Evolutionary conservation across 2,888 invertebrate genomes (phyloP).

Genomic region (Apamea crenata): DNA sequence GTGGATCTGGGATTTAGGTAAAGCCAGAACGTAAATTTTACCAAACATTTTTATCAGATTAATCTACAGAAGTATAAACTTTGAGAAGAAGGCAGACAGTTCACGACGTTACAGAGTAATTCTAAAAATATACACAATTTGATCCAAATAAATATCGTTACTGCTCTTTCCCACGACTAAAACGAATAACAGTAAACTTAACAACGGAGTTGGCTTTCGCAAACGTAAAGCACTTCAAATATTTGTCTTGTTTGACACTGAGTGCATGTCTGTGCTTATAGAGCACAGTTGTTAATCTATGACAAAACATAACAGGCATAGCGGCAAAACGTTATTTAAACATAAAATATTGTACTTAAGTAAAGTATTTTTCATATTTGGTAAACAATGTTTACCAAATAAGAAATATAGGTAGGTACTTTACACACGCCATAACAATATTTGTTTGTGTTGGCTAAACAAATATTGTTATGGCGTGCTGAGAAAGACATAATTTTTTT

Average conservation of each 20-base stretch:
- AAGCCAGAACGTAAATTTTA: not conserved
- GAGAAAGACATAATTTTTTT: not conserved
- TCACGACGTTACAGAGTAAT: not conserved
- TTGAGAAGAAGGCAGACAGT: not conserved
- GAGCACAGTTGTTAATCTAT: not conserved
- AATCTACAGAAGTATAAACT: not conserved
- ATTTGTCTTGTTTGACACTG: slow-evolving; percentile 21
- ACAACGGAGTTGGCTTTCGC: slow-evolving; percentile 23
- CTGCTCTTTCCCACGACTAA: slow-evolving; percentile 17
- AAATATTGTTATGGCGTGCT: not conserved
- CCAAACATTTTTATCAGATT: not conserved
- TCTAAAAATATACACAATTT: not conserved
- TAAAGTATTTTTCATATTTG: not conserved
- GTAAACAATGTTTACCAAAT: too few species aligned
- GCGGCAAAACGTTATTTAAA: not conserved
- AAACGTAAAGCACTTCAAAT: slow-evolving; percentile 37
- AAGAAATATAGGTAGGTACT: too few species aligned
- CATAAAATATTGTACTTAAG: not conserved
- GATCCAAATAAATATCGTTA: not conserved
- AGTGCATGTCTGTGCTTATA: slow-evolving; percentile 38
- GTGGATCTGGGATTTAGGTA: not conserved
- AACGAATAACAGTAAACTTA: slow-evolving; percentile 18
- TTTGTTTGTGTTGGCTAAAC: too few species aligned
- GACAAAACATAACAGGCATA: not conserved
- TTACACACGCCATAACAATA: too few species aligned